Conservation (phyloP, 2,797 vertebrate genomes). For the Schizothorax lantsangensis region DNA sequence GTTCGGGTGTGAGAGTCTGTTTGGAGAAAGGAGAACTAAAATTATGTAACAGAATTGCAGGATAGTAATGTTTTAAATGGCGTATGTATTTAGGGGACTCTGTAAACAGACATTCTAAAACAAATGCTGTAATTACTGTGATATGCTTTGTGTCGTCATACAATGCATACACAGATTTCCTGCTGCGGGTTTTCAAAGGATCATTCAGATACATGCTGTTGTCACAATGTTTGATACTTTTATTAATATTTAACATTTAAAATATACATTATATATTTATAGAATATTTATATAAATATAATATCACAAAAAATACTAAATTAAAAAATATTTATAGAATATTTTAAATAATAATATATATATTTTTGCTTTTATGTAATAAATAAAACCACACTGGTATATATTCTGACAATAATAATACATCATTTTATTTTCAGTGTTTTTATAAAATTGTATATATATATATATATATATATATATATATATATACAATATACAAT, state of each 20-base stretch:
- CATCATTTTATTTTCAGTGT: background rate
- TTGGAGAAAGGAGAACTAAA: background rate
- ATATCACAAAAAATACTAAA: background rate
- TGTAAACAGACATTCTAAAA: background rate
- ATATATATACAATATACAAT: too few species aligned
- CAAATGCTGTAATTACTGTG: background rate
- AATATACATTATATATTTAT: background rate
- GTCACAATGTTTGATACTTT: background rate
- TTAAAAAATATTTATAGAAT: background rate
- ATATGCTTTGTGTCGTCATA: background rate
- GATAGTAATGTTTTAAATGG: background rate
- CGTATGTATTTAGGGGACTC: background rate
- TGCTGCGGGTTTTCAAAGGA: background rate
- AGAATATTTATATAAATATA: background rate
- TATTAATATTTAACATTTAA: too few species aligned
- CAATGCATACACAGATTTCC: background rate
- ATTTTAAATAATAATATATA: background rate
- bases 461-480: too few species aligned
- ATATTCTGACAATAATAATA: background rate
- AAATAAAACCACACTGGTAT: background rate
- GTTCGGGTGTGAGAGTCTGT: conserved; percentile 15
- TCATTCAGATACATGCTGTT: background rate
- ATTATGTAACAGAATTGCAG: background rate
- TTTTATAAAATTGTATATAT: background rate
- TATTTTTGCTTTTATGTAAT: background rate